Base-by-base conservation (phyloP, 2,888 invertebrate genomes). In the Caenorhabditis uteleia region DNA sequence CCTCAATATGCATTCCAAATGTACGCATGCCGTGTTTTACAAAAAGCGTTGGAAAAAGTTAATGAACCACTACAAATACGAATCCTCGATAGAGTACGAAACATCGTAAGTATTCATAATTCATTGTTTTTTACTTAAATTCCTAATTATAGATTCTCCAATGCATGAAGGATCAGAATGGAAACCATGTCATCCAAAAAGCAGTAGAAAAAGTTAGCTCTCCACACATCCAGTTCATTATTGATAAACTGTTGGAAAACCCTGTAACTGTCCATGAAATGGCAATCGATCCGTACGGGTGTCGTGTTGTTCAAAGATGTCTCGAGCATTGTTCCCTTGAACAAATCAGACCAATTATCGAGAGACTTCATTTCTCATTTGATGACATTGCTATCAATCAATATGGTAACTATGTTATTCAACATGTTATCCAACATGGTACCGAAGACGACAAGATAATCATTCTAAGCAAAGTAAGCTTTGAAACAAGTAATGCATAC, bases 141-240 rank as follows among this genome's bases (percentile, higher is more conserved):
- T 39, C 40, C 1, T 21, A 54, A 1, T 40, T 42, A 29, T 12
- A 73, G 39, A 76, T 80, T 29, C 87, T 97, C 78, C 95, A 95
- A 85, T 98, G 97, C 85, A 95, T 98, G 68, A 97, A 98, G 86
- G 98, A 98, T 86, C 98, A 98, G 86, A 99, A 98, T 85, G 98
- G 98, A 51, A 98, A 98, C 86, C 98, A 98, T 85, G 97, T 98
- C 45, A 95, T 98, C 51, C 97, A 98, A 47, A 70, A 67, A 29
- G 95, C 97, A 85, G 97, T 98, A 82, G 98, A 98, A 85, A 95
- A 95, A 85, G 95, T 98, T 56, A 93, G 95, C 84, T 94, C 97
- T 14, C 88, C 89, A 76, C 92, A 93, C 79, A 87, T 98, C 77
- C 93, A 93, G 87, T 94, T 94, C 86, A 91, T 92, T 70, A 92